Percentiles rank a stretch among this genome's conserved stretches.
phyloP scores from a whole-genome alignment of 2,888 invertebrate genomes.

The Cosmia pyralina region DNA sequence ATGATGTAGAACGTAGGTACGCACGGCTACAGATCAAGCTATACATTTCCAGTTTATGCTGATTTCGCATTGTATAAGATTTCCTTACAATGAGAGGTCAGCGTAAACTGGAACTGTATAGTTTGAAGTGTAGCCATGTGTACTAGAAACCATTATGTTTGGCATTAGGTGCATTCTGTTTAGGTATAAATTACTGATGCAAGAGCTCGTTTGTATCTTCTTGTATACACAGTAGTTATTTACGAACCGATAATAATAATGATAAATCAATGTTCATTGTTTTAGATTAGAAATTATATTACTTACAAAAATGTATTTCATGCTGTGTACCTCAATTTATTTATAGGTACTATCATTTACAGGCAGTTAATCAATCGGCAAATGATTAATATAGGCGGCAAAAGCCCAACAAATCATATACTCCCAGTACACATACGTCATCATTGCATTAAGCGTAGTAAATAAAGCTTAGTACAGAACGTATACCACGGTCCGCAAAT shows the following conservation, averaged over 20 bases:
- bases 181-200: conserved; percentile 14
- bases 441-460: conserved; percentile 54
- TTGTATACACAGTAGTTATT: conserved; percentile 33
- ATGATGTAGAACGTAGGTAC: not conserved
- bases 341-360: conserved; percentile 46
- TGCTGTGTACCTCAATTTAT: conserved; percentile 41
- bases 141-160: conserved; percentile 20
- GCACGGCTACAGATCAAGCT: too few species aligned
- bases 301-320: conserved; percentile 51
- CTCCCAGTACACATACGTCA: conserved; percentile 46
- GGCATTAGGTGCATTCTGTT: conserved; percentile 31
- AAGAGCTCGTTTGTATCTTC: conserved; percentile 27
- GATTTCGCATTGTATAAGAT: too few species aligned
- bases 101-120: too few species aligned
- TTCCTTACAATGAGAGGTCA: too few species aligned
- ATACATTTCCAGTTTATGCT: too few species aligned
- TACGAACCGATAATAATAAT: conserved; percentile 48
- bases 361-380: conserved; percentile 52
- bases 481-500: conserved; percentile 71
- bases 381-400: conserved; percentile 53
- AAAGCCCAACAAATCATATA: conserved; percentile 56
- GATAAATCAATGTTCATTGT: conserved; percentile 52
- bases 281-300: conserved; percentile 55
- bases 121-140: too few species aligned
- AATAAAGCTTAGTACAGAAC: conserved; percentile 69